Percentiles rank a stretch among this genome's conserved stretches.
These are phyloP conservation scores for Eledona agricola DNA, from an alignment of 2,888 invertebrate species.

Conservation along the genomic window DNA sequence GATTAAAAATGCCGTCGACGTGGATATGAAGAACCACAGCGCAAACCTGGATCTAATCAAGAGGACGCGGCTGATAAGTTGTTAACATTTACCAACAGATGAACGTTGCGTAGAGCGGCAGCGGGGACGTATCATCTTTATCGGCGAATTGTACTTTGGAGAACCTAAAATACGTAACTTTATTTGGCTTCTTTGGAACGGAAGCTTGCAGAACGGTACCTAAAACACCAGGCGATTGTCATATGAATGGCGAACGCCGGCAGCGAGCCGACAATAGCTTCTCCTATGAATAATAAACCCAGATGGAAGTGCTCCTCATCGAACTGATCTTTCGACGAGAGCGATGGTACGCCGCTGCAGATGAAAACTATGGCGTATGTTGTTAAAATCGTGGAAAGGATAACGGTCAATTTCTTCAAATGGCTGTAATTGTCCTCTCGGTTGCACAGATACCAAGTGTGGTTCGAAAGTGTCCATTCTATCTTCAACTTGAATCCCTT, in stretches of 20 bases:
- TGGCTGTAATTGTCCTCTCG: slow-evolving; percentile 38
- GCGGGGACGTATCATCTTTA: too few species aligned
- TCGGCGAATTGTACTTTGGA: too few species aligned
- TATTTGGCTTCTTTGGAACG: too few species aligned
- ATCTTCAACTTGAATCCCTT: too few species aligned
- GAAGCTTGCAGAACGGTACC: too few species aligned
- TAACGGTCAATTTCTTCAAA: slow-evolving; percentile 42
- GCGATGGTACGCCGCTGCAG: slow-evolving; percentile 42
- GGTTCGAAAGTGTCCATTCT: background rate
- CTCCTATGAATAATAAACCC: background rate
- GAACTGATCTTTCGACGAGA: slow-evolving; percentile 43
- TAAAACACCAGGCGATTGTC: slow-evolving; percentile 42
- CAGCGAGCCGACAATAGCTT: slow-evolving; percentile 35
- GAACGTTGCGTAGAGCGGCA: slow-evolving; percentile 1
- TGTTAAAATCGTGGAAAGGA: slow-evolving; percentile 43
- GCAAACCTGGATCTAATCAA: slow-evolving; percentile 27
- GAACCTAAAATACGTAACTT: too few species aligned
- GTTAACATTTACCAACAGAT: slow-evolving; percentile 1
- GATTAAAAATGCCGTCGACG: slow-evolving; percentile 37
- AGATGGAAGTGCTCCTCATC: slow-evolving; percentile 3
- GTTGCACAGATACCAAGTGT: slow-evolving; percentile 23
- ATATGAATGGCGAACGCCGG: slow-evolving; percentile 42
- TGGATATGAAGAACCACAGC: slow-evolving; percentile 27
- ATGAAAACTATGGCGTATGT: slow-evolving; percentile 40
- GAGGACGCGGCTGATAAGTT: background rate